Base-by-base conservation (phyloP, 1,140 invertebrate species). In the Drosophila mojavensis region DNA sequence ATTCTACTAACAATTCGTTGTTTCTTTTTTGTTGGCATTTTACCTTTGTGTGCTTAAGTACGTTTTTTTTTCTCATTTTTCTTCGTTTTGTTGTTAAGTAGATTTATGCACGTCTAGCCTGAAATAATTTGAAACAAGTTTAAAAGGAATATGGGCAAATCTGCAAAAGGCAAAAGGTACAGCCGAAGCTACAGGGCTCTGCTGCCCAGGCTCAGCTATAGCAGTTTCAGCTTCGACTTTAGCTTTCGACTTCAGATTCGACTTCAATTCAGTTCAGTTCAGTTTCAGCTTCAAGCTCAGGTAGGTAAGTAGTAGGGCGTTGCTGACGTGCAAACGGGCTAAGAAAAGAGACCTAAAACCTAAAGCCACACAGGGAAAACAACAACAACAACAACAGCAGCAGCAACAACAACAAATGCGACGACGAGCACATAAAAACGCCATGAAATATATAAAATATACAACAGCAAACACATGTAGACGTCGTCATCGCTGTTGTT, bases 41-140 rank as follows among this genome's bases (percentile, higher is more conserved):
- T 43, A 41, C 48, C 54, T 80, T 67, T 54, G 60, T 41, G 64
- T 30, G 48, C 62, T 63, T 63, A 56, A 75, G 65, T 75, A 58
- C 51, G 59, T 82, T 75, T 50, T 59, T 61, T 59, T 75, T 69
- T 53, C 30, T 43, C 50, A 28, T 17, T 61, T 61, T 60, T 53
- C 41, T 62, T 30, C 11, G 61, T 78, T 81, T 69, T 78, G 77
- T 88, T 88, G 79, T 84, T 89, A 88, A 88, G 84, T 88, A 89
- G 84, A 88, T 88, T 89, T 89, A 89, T 88, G 84, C 84, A 89
- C 80, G 84, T 88, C 84, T 88, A 89, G 84, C 78, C 84, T 75
- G 80, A 89, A 88, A 88, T 89, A 71, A 88, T 88, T 88, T 88
- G 84, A 88, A 88, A 88, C 83, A 89, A 88, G 83, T 88, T 88